Percentiles rank a stretch among this genome's conserved stretches.
phyloP scores from a whole-genome alignment of 2,888 invertebrate species.

The Chrysomela aeneicollis region DNA sequence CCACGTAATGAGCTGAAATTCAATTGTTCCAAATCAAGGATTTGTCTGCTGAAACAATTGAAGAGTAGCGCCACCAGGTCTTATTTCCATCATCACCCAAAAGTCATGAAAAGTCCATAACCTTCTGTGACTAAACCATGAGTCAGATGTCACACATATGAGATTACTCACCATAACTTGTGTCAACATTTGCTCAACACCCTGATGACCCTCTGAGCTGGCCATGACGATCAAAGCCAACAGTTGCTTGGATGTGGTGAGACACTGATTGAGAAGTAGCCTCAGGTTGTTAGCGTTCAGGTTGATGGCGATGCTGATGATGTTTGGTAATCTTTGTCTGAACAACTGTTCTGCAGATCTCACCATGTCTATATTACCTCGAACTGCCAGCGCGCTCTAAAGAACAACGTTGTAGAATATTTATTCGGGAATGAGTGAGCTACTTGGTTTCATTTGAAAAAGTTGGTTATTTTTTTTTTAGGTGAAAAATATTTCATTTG shows the following conservation, averaged over 20 bases:
- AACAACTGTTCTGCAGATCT: slow-evolving; percentile 54
- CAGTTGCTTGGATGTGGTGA: slow-evolving; percentile 50
- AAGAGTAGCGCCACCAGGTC: too few species aligned
- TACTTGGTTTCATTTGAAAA: too few species aligned
- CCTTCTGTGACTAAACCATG: too few species aligned
- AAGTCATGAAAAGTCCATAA: too few species aligned
- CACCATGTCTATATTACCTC: slow-evolving; percentile 57
- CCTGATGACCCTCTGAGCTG: slow-evolving; percentile 57
- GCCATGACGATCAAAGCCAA: slow-evolving; percentile 54
- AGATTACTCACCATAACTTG: slow-evolving; percentile 60
- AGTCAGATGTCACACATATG: too few species aligned
- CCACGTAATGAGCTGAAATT: too few species aligned
- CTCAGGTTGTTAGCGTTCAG: slow-evolving; percentile 49
- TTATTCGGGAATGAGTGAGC: too few species aligned
- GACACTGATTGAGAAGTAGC: slow-evolving; percentile 50
- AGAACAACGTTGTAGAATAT: slow-evolving; percentile 23
- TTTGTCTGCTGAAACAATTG: too few species aligned
- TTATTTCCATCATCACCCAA: too few species aligned
- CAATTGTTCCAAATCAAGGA: too few species aligned
- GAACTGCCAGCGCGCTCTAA: slow-evolving; percentile 51
- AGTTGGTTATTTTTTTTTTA: too few species aligned
- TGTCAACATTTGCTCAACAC: slow-evolving; percentile 58
- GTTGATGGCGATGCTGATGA: slow-evolving; percentile 48
- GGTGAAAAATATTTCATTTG: too few species aligned
- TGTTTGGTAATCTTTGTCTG: slow-evolving; percentile 53